Percentiles rank a stretch among this genome's conserved stretches.
Conservation (phyloP, 2,797 vertebrate genomes). For the Microctenopoma stevenorrisi region DNA sequence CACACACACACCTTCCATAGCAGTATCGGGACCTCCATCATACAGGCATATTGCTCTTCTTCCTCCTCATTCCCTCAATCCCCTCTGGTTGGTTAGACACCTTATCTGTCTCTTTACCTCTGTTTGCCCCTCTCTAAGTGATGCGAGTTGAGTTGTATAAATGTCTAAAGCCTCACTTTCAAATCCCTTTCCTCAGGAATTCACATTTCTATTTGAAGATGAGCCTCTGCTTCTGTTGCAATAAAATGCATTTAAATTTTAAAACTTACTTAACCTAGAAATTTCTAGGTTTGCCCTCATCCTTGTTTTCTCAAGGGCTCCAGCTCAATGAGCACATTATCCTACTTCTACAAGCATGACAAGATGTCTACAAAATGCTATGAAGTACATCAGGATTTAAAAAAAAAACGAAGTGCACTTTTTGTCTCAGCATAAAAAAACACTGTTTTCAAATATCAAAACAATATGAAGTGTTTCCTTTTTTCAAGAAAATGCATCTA, state of each 20-base stretch:
- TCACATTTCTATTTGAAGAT: conserved; percentile 29
- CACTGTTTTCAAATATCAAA: not conserved
- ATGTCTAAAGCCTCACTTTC: conserved; percentile 14
- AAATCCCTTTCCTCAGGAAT: conserved; percentile 12
- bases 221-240: conserved; percentile 18
- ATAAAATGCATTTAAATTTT: conserved; percentile 46
- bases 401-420: conserved; percentile 12
- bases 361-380: conserved; percentile 9
- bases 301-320: conserved; percentile 6
- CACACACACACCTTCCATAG: conserved; percentile 6
- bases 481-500: not conserved
- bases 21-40: conserved; percentile 13
- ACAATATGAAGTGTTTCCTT: not conserved
- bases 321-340: conserved; percentile 28
- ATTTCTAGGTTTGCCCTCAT: conserved; percentile 25
- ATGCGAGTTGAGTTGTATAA: conserved; percentile 13
- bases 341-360: conserved; percentile 4
- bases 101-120: conserved; percentile 20
- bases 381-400: conserved; percentile 1
- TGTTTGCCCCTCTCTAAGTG: conserved; percentile 16
- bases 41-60: conserved; percentile 5
- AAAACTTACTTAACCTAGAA: conserved; percentile 42
- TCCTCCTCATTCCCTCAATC: conserved; percentile 13
- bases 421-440: not conserved
- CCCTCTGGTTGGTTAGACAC: conserved; percentile 1